These are phyloP conservation scores for Empis livida DNA, from an alignment of 2,888 invertebrate species.

Conservation along the genomic window DNA sequence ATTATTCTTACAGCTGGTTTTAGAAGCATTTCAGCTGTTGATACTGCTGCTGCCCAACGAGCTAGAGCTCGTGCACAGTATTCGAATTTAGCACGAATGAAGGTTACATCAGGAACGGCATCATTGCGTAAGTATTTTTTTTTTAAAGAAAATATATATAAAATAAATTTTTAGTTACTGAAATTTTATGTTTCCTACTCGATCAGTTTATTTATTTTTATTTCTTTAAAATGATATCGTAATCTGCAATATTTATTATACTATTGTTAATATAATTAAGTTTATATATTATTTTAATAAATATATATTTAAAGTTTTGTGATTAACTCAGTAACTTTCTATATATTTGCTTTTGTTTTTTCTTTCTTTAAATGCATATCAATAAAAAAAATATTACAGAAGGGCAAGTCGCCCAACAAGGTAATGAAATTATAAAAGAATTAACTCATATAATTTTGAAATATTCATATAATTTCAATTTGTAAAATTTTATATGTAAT, in stretches of 20 bases:
- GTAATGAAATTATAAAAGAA: slow-evolving; percentile 31
- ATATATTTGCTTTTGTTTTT: background rate
- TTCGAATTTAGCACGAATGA: slow-evolving; percentile 65
- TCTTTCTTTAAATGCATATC: background rate
- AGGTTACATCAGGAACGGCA: slow-evolving; percentile 49
- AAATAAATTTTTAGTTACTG: too few relatives aligned
- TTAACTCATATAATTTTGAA: background rate
- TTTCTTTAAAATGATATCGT: too few relatives aligned
- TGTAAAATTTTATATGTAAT: background rate
- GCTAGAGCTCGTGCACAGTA: slow-evolving; percentile 75
- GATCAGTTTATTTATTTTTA: too few relatives aligned
- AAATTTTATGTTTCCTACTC: too few relatives aligned
- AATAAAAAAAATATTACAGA: slow-evolving; percentile 31
- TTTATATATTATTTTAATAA: too few relatives aligned
- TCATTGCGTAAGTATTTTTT: slow-evolving; percentile 63
- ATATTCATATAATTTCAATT: background rate
- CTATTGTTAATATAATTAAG: too few relatives aligned
- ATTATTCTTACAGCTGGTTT: slow-evolving; percentile 36
- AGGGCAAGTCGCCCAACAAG: slow-evolving; percentile 52
- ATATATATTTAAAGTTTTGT: too few relatives aligned
- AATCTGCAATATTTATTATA: too few relatives aligned
- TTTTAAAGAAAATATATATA: too few relatives aligned
- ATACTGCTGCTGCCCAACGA: slow-evolving; percentile 80
- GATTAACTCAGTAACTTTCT: background rate
- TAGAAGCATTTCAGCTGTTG: slow-evolving; percentile 86